Base-by-base conservation (phyloP, 2,888 invertebrate genomes). In the Yponomeuta evonymella region DNA sequence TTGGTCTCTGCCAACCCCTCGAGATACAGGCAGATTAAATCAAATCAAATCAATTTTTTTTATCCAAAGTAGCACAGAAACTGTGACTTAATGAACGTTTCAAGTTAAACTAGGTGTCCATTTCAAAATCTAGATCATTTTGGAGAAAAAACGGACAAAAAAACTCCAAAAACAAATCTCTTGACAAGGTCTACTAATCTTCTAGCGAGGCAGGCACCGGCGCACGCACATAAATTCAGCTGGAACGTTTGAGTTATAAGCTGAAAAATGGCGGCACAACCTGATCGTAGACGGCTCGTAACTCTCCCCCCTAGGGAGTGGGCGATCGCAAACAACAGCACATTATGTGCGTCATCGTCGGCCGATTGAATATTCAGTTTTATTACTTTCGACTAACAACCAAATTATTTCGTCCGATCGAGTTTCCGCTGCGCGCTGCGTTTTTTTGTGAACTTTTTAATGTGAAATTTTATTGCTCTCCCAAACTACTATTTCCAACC, bases 161-260 rank as follows among this genome's bases (percentile, higher is more conserved):
- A 23, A 23, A 23, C 23, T 23, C 23, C 5, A 58, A 58, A 58
- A 58, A 58, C 51, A 12, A 58, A 58, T 58, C 51, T 58, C 51
- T 58, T 58, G 15, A 58, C 51, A 58, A 43, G 51, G 51, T 3
- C 51, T 81, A 87, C 87, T 89, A 90, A 91, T 90, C 88, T 90
- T 85, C 90, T 90, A 90, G 80, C 83, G 79, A 85, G 87, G 89
- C 89, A 43, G 86, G 79, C 58, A 33, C 68, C 86, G 81, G 81
- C 87, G 88, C 89, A 90, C 88, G 89, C 89, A 90, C 89, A 90
- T 91, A 89, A 90, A 90, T 90, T 82, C 12, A 33, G 62, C 58
- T 12, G 9, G 69, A 29, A 79, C 77, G 74, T 76, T 78, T 86
- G 86, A 90, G 81, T 87, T 88, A 90, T 87, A 86, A 83, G 76